Conservation (phyloP, 2,888 invertebrate species). For the Rhopalosiphum nymphaeae region DNA sequence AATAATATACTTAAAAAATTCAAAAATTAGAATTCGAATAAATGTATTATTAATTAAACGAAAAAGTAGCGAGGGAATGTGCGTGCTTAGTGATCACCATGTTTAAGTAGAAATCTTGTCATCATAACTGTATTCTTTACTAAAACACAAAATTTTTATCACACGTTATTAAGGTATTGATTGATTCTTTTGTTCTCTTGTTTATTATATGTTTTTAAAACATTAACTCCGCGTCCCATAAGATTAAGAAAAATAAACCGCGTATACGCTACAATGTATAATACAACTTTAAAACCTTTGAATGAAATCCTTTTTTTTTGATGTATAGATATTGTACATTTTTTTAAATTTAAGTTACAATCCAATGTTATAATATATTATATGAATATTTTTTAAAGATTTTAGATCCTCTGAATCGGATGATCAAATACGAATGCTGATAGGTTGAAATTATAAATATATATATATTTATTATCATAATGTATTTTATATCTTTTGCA, state of each 20-base stretch:
- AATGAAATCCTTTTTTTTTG: neutral
- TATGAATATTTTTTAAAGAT: neutral
- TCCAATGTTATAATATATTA: neutral
- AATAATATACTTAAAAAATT: too few relatives aligned
- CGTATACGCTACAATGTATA: neutral
- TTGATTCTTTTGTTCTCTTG: neutral
- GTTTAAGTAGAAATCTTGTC: too few relatives aligned
- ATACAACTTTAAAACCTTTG: neutral
- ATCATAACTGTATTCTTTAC: too few relatives aligned
- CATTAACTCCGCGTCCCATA: neutral
- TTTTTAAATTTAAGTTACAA: neutral
- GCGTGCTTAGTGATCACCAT: too few relatives aligned
- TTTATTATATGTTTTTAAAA: neutral
- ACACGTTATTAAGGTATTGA: neutral
- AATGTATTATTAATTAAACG: too few relatives aligned
- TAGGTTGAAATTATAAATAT: neutral
- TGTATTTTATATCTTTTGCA: neutral
- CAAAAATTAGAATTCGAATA: too few relatives aligned
- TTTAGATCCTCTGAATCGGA: neutral
- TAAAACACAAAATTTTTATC: neutral
- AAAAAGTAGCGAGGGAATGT: too few relatives aligned
- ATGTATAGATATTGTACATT: neutral
- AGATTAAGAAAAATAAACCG: neutral
- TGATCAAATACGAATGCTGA: neutral
- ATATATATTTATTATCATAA: neutral